Evolutionary conservation across 1,140 invertebrate genomes (phyloP).

Genomic region (Papilio xuthus): DNA sequence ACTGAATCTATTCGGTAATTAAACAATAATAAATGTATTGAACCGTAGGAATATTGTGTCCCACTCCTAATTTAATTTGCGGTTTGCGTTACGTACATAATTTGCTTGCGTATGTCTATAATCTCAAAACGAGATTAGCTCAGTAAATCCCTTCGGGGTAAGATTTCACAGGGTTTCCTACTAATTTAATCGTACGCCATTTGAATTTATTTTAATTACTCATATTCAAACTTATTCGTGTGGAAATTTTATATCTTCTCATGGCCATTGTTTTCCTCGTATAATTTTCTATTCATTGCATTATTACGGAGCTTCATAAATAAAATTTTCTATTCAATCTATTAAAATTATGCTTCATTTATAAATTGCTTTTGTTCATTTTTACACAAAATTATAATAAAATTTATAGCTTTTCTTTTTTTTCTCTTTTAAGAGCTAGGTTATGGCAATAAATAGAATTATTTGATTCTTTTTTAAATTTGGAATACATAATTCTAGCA

Average conservation of each 20-base stretch:
- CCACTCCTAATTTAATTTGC: slow-evolving; percentile 19
- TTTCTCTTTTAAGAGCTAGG: too few relatives aligned
- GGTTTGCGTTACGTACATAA: slow-evolving; percentile 32
- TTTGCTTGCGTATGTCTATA: slow-evolving; percentile 33
- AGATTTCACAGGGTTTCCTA: slow-evolving; percentile 30
- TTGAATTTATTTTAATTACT: slow-evolving; percentile 36
- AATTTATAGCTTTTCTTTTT: background rate
- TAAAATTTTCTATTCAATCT: background rate
- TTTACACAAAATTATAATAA: background rate
- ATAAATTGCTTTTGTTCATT: background rate
- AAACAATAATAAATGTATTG: slow-evolving; percentile 9
- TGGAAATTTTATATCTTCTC: slow-evolving; percentile 23
- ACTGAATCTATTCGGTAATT: background rate
- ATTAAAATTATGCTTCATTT: slow-evolving; percentile 13
- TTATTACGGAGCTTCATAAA: background rate
- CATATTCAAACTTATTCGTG: slow-evolving; percentile 21
- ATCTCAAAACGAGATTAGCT: slow-evolving; percentile 33
- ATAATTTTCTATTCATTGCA: slow-evolving; percentile 29
- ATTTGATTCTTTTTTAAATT: too few relatives aligned
- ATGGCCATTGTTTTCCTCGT: slow-evolving; percentile 14
- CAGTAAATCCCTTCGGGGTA: slow-evolving; percentile 29
- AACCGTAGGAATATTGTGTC: slow-evolving; percentile 1
- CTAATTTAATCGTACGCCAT: slow-evolving; percentile 28
- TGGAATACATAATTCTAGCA: too few relatives aligned
- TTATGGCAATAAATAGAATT: too few relatives aligned